These are phyloP conservation scores for Staurois parvus DNA, from an alignment of 2,797 vertebrate genomes.

Conservation along the genomic window DNA sequence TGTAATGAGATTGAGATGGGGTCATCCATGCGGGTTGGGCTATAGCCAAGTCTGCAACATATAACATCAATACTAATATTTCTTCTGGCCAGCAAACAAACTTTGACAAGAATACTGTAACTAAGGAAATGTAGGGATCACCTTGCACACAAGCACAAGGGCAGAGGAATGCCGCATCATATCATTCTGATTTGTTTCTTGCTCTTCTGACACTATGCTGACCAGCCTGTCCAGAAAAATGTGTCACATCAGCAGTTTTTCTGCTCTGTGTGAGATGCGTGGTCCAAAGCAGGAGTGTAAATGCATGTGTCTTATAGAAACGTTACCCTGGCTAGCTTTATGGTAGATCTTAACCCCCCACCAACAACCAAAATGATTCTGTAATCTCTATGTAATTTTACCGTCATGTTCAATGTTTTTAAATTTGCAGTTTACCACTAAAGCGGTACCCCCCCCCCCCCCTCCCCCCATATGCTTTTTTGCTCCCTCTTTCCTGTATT, in stretches of 20 bases:
- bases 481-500: too few species aligned
- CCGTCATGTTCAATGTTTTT: too few species aligned
- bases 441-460: too few species aligned
- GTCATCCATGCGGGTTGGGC: conserved; percentile 1
- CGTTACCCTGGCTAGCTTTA: neutral
- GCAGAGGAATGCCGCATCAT: conserved; percentile 13
- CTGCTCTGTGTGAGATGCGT: neutral
- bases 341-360: too few species aligned
- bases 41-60: neutral
- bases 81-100: conserved; percentile 24
- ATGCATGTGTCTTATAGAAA: neutral
- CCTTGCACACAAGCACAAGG: conserved; percentile 26
- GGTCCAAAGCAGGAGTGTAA: neutral
- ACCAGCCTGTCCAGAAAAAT: conserved; percentile 5
- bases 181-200: conserved; percentile 10
- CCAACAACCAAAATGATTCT: too few species aligned
- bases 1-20: neutral
- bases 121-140: neutral
- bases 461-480: too few species aligned
- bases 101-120: conserved; percentile 29
- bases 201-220: conserved; percentile 31
- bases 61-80: conserved; percentile 38
- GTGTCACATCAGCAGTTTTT: conserved; percentile 28
- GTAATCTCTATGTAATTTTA: too few species aligned
- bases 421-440: too few species aligned